These are phyloP conservation scores for Lepisosteus oculatus DNA, from an alignment of 2,113 vertebrate species.

Conservation along the genomic window DNA sequence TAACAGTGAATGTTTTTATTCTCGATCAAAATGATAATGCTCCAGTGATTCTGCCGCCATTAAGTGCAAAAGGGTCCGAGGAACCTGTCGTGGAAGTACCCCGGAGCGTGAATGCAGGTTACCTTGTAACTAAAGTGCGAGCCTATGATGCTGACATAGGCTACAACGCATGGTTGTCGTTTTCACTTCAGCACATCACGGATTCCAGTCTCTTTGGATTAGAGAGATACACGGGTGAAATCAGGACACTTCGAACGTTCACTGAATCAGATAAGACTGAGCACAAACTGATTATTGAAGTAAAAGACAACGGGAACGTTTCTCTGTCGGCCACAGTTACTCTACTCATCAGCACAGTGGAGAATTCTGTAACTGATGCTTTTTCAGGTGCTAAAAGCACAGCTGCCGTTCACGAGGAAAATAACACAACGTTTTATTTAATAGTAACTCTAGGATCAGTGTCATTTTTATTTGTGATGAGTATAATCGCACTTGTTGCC, in stretches of 20 bases:
- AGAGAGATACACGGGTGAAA: conserved; percentile 45
- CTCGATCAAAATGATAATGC: conserved; percentile 50
- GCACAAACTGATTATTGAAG: conserved; percentile 40
- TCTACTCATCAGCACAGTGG: conserved; percentile 32
- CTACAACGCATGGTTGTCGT: conserved; percentile 47
- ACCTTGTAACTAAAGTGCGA: conserved; percentile 43
- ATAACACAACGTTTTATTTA: conserved; percentile 40
- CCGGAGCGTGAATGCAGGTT: conserved; percentile 37
- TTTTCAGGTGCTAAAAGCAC: conserved; percentile 21
- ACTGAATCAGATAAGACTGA: conserved; percentile 41
- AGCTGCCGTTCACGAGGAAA: conserved; percentile 28
- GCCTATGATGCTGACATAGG: conserved; percentile 49
- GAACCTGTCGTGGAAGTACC: conserved; percentile 37
- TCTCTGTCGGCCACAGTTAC: conserved; percentile 40
- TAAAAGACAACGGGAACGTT: conserved; percentile 46
- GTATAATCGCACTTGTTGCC: conserved; percentile 38
- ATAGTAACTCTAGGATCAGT: conserved; percentile 40
- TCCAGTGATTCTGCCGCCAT: conserved; percentile 42
- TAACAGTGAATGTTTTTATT: conserved; percentile 46
- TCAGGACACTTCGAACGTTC: conserved; percentile 40
- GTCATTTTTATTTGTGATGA: conserved; percentile 40
- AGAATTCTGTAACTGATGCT: conserved; percentile 37
- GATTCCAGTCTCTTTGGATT: conserved; percentile 41
- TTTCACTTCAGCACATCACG: conserved; percentile 40
- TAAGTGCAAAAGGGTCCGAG: conserved; percentile 34